These are phyloP conservation scores for Theonella swinhoei DNA, from an alignment of 37 sponge, comb jelly and placozoan genomes.

Conservation along the genomic window DNA sequence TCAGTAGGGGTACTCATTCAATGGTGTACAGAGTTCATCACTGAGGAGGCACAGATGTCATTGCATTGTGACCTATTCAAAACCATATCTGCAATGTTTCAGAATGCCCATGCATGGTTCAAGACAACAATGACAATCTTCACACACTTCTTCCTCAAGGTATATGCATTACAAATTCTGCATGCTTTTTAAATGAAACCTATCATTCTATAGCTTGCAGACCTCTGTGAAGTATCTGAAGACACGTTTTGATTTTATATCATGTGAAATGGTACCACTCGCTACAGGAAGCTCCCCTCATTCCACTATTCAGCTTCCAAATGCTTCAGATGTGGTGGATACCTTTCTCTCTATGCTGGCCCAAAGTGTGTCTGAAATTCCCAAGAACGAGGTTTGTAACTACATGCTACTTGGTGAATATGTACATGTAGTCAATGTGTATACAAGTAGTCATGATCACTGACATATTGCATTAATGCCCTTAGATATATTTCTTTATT, in stretches of 20 bases:
- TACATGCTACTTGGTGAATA: too few relatives aligned
- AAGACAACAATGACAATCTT: conserved; percentile 16
- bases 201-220: conserved; percentile 5
- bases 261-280: neutral
- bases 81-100: neutral
- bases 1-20: too few relatives aligned
- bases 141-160: conserved; percentile 16
- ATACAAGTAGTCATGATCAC: too few relatives aligned
- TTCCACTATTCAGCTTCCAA: neutral
- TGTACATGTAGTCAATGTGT: too few relatives aligned
- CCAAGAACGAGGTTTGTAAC: neutral
- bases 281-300: neutral
- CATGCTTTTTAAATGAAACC: too few relatives aligned
- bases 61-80: neutral
- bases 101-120: conserved; percentile 11
- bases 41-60: neutral
- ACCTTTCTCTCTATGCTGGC: neutral
- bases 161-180: neutral
- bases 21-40: too few relatives aligned
- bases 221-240: neutral
- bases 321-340: neutral
- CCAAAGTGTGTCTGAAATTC: neutral
- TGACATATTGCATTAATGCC: neutral
- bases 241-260: conserved; percentile 5
- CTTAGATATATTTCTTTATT: neutral